Evolutionary conservation across 2,888 invertebrate species (phyloP).

Genomic region (Ashinkailepas kermadecensis): DNA sequence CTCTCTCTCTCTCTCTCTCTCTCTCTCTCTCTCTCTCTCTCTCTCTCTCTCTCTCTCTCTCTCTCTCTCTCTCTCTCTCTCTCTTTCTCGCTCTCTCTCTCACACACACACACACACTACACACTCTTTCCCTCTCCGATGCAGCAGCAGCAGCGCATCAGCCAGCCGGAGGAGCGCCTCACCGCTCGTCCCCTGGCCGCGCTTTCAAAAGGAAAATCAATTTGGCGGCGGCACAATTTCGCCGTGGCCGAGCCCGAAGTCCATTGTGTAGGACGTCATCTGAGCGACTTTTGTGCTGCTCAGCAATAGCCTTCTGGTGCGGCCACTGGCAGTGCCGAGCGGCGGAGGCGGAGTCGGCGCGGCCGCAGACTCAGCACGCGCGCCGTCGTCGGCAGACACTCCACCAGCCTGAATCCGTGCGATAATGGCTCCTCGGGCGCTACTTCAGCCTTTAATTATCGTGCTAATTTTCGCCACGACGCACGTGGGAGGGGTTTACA

Average conservation of each 20-base stretch:
- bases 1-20: conserved; percentile 19
- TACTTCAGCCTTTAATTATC: conserved; percentile 20
- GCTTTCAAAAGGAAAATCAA: conserved; percentile 19
- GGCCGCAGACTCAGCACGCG: background rate
- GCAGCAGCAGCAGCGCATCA: background rate
- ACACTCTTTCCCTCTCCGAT: background rate
- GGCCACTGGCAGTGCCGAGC: too few species aligned
- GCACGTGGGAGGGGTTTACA: background rate
- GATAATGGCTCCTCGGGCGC: conserved; percentile 17
- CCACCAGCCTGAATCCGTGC: background rate
- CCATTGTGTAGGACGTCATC: background rate
- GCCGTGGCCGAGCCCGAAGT: background rate
- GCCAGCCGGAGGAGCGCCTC: background rate
- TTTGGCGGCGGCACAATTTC: conserved; percentile 16
- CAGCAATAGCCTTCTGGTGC: background rate
- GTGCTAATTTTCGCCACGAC: conserved; percentile 18
- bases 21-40: conserved; percentile 19
- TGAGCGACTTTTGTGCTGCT: background rate
- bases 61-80: background rate
- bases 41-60: background rate
- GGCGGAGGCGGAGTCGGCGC: background rate
- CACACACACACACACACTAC: background rate
- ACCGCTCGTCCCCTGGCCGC: background rate
- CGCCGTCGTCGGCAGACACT: background rate
- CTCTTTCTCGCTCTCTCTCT: background rate